These are phyloP conservation scores for Rhynchonycteris naso DNA, from an alignment of 2,797 vertebrate genomes.

Conservation along the genomic window DNA sequence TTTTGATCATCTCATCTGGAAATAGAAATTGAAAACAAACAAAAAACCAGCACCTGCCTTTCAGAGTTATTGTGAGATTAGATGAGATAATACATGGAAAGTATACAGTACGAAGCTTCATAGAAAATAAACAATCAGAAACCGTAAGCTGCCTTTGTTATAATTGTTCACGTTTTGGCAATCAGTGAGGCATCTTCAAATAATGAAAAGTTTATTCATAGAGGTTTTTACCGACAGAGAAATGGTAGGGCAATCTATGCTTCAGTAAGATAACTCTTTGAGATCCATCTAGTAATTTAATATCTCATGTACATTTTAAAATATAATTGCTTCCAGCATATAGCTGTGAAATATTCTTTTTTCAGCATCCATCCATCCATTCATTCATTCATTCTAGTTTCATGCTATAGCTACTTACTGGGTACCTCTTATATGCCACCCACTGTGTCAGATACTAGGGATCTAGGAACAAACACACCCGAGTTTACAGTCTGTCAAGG, in stretches of 20 bases:
- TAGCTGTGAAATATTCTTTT: neutral
- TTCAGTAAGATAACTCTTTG: conserved; percentile 6
- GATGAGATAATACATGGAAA: neutral
- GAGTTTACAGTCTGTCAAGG: neutral
- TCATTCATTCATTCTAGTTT: neutral
- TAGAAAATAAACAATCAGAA: neutral
- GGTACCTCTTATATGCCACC: neutral
- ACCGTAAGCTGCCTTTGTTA: neutral
- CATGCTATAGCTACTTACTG: neutral
- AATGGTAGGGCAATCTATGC: neutral
- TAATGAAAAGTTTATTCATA: neutral
- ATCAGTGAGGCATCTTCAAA: neutral
- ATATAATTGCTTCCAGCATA: conserved; percentile 4
- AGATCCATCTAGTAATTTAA: conserved; percentile 6
- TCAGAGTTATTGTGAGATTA: neutral
- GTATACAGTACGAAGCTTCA: neutral
- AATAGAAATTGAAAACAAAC: neutral
- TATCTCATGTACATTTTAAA: neutral
- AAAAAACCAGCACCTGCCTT: conserved; percentile 36
- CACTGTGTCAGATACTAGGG: neutral
- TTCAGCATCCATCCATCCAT: neutral
- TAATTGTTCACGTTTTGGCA: neutral
- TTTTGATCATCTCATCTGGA: conserved; percentile 8
- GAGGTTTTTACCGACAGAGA: conserved; percentile 20
- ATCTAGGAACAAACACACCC: neutral